These are phyloP conservation scores for Helleia helle DNA, from an alignment of 2,888 invertebrate genomes.

Conservation along the genomic window DNA sequence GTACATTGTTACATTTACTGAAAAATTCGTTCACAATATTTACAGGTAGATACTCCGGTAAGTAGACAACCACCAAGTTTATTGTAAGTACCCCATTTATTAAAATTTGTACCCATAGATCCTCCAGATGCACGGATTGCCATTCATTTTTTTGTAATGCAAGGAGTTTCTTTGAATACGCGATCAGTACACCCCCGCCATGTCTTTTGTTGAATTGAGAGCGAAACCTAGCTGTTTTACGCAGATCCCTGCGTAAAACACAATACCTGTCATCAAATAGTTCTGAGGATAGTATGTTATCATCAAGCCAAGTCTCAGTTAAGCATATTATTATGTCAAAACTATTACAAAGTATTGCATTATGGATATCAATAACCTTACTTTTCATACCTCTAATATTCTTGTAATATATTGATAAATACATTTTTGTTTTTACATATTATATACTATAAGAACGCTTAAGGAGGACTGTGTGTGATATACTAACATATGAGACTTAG, in stretches of 20 bases:
- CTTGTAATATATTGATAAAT: background rate
- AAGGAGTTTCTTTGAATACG: background rate
- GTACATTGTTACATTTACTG: background rate
- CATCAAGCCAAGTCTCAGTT: conserved; percentile 4
- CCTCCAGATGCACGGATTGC: conserved; percentile 6
- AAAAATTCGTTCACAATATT: too few relatives aligned
- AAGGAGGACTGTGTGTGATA: background rate
- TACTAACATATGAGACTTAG: background rate
- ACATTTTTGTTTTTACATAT: background rate
- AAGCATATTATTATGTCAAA: background rate
- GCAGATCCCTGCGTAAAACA: background rate
- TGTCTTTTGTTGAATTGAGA: background rate
- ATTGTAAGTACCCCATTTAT: background rate
- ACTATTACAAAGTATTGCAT: background rate
- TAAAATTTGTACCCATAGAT: conserved; percentile 9
- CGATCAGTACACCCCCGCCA: background rate
- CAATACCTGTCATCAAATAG: conserved; percentile 1
- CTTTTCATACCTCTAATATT: background rate
- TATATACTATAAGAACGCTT: background rate
- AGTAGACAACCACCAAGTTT: conserved; percentile 4
- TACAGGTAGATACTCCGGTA: conserved; percentile 8
- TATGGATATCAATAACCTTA: background rate
- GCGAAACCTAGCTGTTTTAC: background rate
- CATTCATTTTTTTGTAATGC: background rate
- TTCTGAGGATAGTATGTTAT: background rate